A percentile compares a stretch with the other conserved stretches of the same genome.
Conservation (phyloP, 2,888 invertebrate genomes). For the Sericinus montela region DNA sequence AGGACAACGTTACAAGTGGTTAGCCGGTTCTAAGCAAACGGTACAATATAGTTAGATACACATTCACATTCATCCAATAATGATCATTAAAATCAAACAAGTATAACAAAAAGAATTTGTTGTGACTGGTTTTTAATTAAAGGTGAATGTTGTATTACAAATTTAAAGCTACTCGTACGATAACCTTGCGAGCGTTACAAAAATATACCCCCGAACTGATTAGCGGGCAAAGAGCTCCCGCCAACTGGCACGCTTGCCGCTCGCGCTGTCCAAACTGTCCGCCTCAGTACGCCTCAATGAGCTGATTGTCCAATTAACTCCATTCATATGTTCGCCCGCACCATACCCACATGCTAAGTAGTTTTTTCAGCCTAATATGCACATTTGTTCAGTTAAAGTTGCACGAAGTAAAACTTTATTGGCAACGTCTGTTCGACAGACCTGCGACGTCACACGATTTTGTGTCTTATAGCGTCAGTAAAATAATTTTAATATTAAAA, state of each 20-base stretch:
- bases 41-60: too few relatives aligned
- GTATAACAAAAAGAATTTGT: too few relatives aligned
- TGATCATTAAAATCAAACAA: too few relatives aligned
- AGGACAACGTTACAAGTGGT: too few relatives aligned
- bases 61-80: too few relatives aligned
- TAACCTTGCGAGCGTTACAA: constrained; percentile 29
- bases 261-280: constrained; percentile 57
- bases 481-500: constrained; percentile 19
- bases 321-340: constrained; percentile 62
- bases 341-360: constrained; percentile 47
- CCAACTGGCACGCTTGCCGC: constrained; percentile 64
- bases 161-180: constrained; percentile 9
- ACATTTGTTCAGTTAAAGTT: constrained; percentile 41
- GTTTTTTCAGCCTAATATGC: constrained; percentile 50
- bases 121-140: too few relatives aligned
- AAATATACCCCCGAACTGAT: constrained; percentile 49
- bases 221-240: constrained; percentile 46
- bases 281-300: constrained; percentile 62
- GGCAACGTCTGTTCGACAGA: constrained; percentile 23
- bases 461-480: constrained; percentile 7
- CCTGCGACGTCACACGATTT: constrained; percentile 6
- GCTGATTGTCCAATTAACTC: constrained; percentile 68
- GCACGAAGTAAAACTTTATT: constrained; percentile 40
- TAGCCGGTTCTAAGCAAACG: too few relatives aligned
- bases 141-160: not conserved